Conservation (phyloP, 2,797 vertebrate species). For the Protosalanx chinensis region DNA sequence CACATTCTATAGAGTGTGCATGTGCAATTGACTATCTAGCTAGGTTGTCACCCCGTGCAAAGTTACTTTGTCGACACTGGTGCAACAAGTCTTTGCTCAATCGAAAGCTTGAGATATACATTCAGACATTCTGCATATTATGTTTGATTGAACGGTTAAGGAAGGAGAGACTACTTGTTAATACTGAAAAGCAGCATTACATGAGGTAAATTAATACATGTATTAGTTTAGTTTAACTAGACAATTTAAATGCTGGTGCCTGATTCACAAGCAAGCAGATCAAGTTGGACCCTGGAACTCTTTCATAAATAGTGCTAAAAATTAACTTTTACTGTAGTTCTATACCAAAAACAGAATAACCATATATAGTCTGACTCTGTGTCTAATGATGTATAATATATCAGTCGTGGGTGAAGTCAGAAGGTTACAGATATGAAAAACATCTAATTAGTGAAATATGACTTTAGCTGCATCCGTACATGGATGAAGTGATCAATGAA, state of each 20-base stretch:
- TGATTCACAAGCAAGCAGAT: not conserved
- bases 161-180: conserved; percentile 24
- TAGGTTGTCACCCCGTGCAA: conserved; percentile 29
- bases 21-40: conserved; percentile 41
- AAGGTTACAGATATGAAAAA: not conserved
- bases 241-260: not conserved
- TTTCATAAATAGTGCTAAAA: not conserved
- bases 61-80: conserved; percentile 24
- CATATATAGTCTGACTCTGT: not conserved
- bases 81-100: conserved; percentile 33
- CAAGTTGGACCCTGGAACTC: not conserved
- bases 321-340: not conserved
- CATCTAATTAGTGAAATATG: not conserved
- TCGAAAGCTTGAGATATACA: conserved; percentile 47
- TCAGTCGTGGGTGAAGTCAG: not conserved
- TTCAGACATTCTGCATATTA: conserved; percentile 57
- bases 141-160: conserved; percentile 40
- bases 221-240: not conserved
- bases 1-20: conserved; percentile 34
- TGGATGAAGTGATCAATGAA: not conserved
- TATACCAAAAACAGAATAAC: not conserved
- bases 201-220: conserved; percentile 31
- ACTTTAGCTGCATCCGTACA: not conserved
- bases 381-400: not conserved
- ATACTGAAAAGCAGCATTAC: conserved; percentile 49